phyloP scores from a whole-genome alignment of 2,797 vertebrate species.

The Glyptemys insculpta region DNA sequence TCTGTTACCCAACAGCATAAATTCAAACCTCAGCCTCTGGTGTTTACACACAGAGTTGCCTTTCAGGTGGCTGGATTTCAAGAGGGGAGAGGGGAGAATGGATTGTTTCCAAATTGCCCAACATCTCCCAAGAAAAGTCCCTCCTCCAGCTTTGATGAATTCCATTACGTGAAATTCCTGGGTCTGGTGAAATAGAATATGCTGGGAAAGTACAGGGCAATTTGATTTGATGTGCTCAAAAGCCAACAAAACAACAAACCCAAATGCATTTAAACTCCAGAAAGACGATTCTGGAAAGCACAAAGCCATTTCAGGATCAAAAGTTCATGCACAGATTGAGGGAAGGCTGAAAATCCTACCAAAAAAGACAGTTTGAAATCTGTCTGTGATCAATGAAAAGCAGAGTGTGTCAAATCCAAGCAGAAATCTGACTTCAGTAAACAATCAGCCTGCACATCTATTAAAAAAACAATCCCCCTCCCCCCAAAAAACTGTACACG shows the following conservation, averaged over 20 bases:
- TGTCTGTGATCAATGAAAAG: not conserved
- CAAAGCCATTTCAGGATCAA: not conserved
- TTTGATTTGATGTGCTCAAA: rapidly evolving
- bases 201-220: constrained; percentile 42
- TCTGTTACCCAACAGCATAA: rapidly evolving
- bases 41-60: not conserved
- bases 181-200: constrained; percentile 34
- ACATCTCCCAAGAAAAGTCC: not conserved
- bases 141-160: not conserved
- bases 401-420: not conserved
- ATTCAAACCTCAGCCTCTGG: not conserved
- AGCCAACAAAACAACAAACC: not conserved
- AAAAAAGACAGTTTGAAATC: not conserved
- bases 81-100: not conserved
- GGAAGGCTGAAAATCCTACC: not conserved
- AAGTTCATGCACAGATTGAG: not conserved
- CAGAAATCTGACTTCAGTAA: constrained; percentile 18
- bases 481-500: not conserved
- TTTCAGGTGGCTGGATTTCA: constrained; percentile 23
- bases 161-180: not conserved
- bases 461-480: not conserved
- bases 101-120: constrained; percentile 40
- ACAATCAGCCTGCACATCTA: not conserved
- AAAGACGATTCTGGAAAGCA: not conserved
- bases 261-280: not conserved